Conservation (phyloP, 1,140 invertebrate genomes). For the Heliconius melpomene region DNA sequence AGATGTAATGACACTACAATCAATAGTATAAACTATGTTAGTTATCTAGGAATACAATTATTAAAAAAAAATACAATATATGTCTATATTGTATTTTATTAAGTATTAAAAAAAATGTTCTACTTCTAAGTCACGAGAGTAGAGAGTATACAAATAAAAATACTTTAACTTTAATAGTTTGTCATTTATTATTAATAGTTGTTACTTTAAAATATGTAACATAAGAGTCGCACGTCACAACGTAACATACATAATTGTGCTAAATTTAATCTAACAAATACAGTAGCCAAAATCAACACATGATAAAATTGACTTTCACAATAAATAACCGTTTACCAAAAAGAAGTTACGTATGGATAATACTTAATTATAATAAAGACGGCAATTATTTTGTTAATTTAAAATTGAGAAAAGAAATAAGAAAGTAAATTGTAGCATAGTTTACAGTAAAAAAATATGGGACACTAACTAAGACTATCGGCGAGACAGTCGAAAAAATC, state of each 20-base stretch:
- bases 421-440: not conserved
- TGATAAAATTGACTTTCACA: constrained; percentile 1
- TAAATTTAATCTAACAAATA: not conserved
- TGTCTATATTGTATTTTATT: too few relatives aligned
- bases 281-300: not conserved
- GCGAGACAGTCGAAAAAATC: constrained; percentile 68
- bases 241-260: not conserved
- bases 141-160: not conserved
- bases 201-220: constrained; percentile 7
- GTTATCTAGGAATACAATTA: too few relatives aligned
- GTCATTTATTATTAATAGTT: constrained; percentile 2
- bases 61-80: too few relatives aligned
- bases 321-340: not conserved
- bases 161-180: not conserved
- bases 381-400: not conserved
- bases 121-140: too few relatives aligned
- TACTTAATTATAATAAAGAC: not conserved
- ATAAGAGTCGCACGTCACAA: not conserved
- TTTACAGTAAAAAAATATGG: not conserved
- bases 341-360: not conserved
- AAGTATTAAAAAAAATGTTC: too few relatives aligned
- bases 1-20: too few relatives aligned
- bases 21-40: too few relatives aligned
- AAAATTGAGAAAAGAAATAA: not conserved
- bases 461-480: constrained; percentile 53